A percentile compares a stretch with the other conserved stretches of the same genome.
Conservation (phyloP, 1,140 invertebrate genomes). For the Choristoneura fumiferana region DNA sequence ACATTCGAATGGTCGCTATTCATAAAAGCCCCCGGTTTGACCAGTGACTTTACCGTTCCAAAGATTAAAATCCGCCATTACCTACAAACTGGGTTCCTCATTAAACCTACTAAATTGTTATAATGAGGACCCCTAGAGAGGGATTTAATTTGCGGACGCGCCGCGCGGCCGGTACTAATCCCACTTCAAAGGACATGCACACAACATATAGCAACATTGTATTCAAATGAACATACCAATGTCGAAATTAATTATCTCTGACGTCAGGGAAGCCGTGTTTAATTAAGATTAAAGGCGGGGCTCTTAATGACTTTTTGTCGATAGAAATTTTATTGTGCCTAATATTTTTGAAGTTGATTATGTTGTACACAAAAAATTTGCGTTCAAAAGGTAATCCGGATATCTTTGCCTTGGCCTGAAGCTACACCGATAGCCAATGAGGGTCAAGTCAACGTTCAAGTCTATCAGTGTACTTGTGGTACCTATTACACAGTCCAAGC, state of each 20-base stretch:
- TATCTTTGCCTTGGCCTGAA: no score
- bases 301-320: no score
- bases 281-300: background rate
- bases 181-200: conserved; percentile 65
- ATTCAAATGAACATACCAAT: conserved; percentile 7
- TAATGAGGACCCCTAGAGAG: conserved; percentile 62
- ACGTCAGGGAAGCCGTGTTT: conserved; percentile 12
- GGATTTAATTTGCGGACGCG: conserved; percentile 64
- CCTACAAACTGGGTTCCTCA: conserved; percentile 21
- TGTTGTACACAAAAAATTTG: no score
- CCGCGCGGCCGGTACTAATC: conserved; percentile 53
- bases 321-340: no score
- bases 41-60: conserved; percentile 26
- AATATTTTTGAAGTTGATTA: no score
- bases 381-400: no score
- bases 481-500: no score
- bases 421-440: no score
- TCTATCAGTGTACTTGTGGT: no score
- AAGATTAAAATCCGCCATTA: conserved; percentile 19
- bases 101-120: conserved; percentile 45
- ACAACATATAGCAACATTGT: conserved; percentile 12
- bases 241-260: conserved; percentile 15
- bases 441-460: no score
- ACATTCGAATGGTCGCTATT: no score
- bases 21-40: no score